Evolutionary conservation across 2,113 vertebrate genomes (phyloP).

Genomic region (Plestiodon gilberti): DNA sequence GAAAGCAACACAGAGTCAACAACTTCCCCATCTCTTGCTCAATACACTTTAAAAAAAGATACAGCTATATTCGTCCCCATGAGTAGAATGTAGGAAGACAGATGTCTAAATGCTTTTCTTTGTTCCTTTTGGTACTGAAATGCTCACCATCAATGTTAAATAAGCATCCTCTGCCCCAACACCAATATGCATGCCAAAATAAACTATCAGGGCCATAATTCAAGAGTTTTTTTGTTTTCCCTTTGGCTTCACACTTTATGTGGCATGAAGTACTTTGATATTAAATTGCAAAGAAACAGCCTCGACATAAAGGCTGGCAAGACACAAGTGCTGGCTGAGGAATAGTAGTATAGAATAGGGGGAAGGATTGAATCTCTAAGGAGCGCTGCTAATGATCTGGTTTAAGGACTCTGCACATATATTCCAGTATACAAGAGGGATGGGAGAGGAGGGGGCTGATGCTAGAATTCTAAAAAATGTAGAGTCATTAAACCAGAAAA

Average conservation of each 20-base stretch:
- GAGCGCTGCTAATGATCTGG: conserved; percentile 64
- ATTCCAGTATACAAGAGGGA: conserved; percentile 56
- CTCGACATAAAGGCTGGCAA: conserved; percentile 49
- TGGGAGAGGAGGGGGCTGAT: not conserved
- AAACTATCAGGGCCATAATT: conserved; percentile 53
- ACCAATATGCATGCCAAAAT: conserved; percentile 25
- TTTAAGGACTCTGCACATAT: conserved; percentile 59
- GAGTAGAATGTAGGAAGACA: not conserved
- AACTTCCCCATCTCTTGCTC: not conserved
- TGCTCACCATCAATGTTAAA: conserved; percentile 1
- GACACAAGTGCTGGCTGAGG: conserved; percentile 47
- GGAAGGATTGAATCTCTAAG: conserved; percentile 41
- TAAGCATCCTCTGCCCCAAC: conserved; percentile 22
- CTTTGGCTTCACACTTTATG: conserved; percentile 59
- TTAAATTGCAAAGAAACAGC: conserved; percentile 61
- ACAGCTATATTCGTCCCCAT: conserved; percentile 9
- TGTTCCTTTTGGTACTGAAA: conserved; percentile 25
- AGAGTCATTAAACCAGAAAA: conserved; percentile 70
- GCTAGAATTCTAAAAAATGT: conserved; percentile 72
- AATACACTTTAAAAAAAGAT: not conserved
- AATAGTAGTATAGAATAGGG: conserved; percentile 39
- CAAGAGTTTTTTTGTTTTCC: conserved; percentile 55
- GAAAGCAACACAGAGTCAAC: not conserved
- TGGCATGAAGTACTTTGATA: conserved; percentile 58
- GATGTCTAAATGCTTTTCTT: not conserved